Percentiles rank a stretch among this genome's conserved stretches.
These are phyloP conservation scores for Elegia similella DNA, from an alignment of 2,888 invertebrate genomes.

Conservation along the genomic window DNA sequence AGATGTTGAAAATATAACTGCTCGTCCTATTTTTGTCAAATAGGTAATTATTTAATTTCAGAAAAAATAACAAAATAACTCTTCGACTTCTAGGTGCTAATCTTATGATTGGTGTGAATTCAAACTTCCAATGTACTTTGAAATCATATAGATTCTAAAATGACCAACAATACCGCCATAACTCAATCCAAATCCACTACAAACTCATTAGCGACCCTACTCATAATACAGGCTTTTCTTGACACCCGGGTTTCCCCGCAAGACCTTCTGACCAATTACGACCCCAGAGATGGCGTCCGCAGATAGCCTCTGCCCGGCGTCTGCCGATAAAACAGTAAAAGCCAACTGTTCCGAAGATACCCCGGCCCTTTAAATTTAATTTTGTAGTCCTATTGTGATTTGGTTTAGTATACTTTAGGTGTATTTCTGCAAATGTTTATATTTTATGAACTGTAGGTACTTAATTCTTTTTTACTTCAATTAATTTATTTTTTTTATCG, in stretches of 20 bases:
- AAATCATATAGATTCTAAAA: not conserved
- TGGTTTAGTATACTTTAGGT: constrained; percentile 7
- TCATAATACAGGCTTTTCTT: constrained; percentile 69
- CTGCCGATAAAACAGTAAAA: constrained; percentile 66
- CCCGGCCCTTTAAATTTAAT: constrained; percentile 39
- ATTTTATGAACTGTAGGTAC: too few species aligned
- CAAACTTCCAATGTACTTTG: too few species aligned
- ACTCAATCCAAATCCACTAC: constrained; percentile 46
- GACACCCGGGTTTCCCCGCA: constrained; percentile 58
- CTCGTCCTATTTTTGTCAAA: too few species aligned
- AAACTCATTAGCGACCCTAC: constrained; percentile 70
- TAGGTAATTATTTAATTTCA: too few species aligned
- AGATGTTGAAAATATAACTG: too few species aligned
- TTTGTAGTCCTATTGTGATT: constrained; percentile 27
- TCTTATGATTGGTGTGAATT: too few species aligned
- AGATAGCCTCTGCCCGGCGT: constrained; percentile 69
- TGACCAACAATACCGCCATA: constrained; percentile 18
- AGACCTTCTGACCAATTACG: constrained; percentile 54
- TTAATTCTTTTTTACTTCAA: too few species aligned
- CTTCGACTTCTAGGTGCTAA: too few species aligned
- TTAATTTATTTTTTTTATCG: too few species aligned
- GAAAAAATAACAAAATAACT: too few species aligned
- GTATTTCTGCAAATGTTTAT: not conserved
- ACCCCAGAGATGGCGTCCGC: constrained; percentile 65
- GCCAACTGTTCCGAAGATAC: constrained; percentile 56